Evolutionary conservation across 1,140 invertebrate species (phyloP).

Genomic region (Achatina immaculata): DNA sequence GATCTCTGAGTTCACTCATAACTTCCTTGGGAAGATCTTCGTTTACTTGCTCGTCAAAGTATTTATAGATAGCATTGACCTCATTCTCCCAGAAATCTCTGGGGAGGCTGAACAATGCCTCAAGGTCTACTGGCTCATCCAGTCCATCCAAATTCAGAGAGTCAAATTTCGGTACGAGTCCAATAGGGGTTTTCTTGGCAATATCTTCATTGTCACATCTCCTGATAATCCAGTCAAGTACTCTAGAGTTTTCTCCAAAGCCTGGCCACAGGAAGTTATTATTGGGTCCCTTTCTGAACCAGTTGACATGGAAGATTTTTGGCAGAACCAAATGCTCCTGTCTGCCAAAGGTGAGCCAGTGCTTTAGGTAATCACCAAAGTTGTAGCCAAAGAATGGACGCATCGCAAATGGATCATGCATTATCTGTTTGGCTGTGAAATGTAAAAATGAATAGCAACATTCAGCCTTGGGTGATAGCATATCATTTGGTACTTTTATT

Average conservation of each 20-base stretch:
- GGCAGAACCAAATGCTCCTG: conserved; percentile 78
- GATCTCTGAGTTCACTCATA: conserved; percentile 54
- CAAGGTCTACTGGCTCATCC: conserved; percentile 69
- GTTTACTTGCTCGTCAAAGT: conserved; percentile 92
- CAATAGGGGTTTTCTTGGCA: conserved; percentile 63
- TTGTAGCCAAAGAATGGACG: conserved; percentile 99
- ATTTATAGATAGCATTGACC: conserved; percentile 84
- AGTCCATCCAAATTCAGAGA: conserved; percentile 62
- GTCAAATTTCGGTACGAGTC: conserved; percentile 63
- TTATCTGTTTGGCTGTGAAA: conserved; percentile 87
- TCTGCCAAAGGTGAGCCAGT: conserved; percentile 90
- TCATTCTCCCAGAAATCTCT: conserved; percentile 95
- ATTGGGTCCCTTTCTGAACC: conserved; percentile 88
- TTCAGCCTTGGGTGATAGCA: too few relatives aligned
- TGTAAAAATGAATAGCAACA: too few relatives aligned
- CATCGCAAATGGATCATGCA: conserved; percentile 99
- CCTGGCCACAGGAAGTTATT: conserved; percentile 98
- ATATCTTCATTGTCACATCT: conserved; percentile 82
- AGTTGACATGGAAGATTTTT: conserved; percentile 97
- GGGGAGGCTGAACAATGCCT: conserved; percentile 88
- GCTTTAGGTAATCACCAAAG: conserved; percentile 94
- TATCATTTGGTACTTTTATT: too few relatives aligned
- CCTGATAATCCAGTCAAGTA: conserved; percentile 93
- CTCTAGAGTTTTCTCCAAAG: conserved; percentile 95
- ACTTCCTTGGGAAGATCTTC: conserved; percentile 61